A percentile compares a stretch with the other conserved stretches of the same genome.
These are phyloP conservation scores for Halocaridina rubra DNA, from an alignment of 2,888 invertebrate genomes.

Conservation along the genomic window DNA sequence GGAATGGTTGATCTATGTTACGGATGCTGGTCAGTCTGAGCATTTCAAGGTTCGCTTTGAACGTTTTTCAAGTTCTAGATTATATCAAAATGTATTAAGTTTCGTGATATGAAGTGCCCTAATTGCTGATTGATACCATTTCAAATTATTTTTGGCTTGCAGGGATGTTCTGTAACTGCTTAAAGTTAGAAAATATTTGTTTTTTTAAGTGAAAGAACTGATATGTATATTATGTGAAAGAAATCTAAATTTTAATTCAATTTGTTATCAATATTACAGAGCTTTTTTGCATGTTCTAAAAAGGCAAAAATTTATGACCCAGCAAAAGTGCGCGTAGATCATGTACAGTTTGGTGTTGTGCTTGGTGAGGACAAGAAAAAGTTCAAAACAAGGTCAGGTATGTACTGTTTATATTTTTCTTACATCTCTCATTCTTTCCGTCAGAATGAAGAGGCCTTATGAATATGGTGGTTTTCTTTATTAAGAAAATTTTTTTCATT, in stretches of 20 bases:
- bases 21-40: slow-evolving; percentile 89
- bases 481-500: not conserved
- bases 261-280: slow-evolving; percentile 67
- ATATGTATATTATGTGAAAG: too few relatives aligned
- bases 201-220: too few relatives aligned
- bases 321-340: slow-evolving; percentile 79
- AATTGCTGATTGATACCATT: not conserved
- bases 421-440: too few relatives aligned
- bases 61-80: too few relatives aligned
- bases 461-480: too few relatives aligned
- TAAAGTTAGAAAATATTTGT: not conserved
- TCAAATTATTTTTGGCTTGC: not conserved
- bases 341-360: slow-evolving; percentile 96
- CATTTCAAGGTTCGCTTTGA: slow-evolving; percentile 77
- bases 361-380: slow-evolving; percentile 98
- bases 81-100: too few relatives aligned
- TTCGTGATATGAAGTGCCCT: too few relatives aligned
- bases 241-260: not conserved
- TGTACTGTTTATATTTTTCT: too few relatives aligned
- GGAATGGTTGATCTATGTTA: slow-evolving; percentile 92
- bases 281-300: slow-evolving; percentile 83
- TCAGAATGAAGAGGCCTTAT: too few relatives aligned
- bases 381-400: slow-evolving; percentile 91
- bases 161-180: not conserved
- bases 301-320: slow-evolving; percentile 80